Conservation (phyloP, 1,140 invertebrate species). For the Drosophila teissieri region DNA sequence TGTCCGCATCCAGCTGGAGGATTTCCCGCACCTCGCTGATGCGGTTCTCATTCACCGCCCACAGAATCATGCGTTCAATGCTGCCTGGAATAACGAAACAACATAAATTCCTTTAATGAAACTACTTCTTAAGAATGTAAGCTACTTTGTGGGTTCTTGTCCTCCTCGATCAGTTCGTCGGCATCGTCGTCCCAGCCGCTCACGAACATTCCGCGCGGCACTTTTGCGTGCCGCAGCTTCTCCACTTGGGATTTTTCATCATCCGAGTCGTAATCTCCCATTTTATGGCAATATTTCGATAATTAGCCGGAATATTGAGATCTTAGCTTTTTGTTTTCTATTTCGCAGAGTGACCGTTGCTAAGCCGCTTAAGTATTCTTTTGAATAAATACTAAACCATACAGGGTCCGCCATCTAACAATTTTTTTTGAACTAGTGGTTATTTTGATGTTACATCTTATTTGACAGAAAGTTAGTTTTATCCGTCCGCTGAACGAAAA, state of each 20-base stretch:
- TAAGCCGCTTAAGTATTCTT: background rate
- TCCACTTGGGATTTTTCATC: constrained; percentile 80
- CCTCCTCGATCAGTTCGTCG: constrained; percentile 86
- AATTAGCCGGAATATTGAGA: background rate
- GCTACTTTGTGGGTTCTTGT: constrained; percentile 87
- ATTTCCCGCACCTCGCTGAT: constrained; percentile 88
- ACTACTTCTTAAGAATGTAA: background rate
- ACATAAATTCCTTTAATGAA: background rate
- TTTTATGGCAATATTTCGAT: constrained; percentile 1
- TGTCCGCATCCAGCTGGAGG: constrained; percentile 86
- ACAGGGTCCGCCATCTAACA: background rate
- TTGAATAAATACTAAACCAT: background rate
- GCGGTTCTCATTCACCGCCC: constrained; percentile 91
- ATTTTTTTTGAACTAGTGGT: too few species aligned
- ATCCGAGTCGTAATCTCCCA: constrained; percentile 81
- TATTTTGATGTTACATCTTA: too few species aligned
- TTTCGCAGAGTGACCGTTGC: constrained; percentile 1
- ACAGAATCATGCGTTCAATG: constrained; percentile 89
- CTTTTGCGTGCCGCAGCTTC: constrained; percentile 73
- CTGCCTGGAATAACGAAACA: constrained; percentile 85
- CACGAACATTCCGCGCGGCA: constrained; percentile 86
- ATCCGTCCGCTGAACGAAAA: too few species aligned
- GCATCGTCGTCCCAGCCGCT: constrained; percentile 89
- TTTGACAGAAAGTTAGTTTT: too few species aligned
- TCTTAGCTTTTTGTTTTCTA: constrained; percentile 4